Base-by-base conservation (phyloP, 2,113 vertebrate genomes). In the Ptychochromis oligacanthus region DNA sequence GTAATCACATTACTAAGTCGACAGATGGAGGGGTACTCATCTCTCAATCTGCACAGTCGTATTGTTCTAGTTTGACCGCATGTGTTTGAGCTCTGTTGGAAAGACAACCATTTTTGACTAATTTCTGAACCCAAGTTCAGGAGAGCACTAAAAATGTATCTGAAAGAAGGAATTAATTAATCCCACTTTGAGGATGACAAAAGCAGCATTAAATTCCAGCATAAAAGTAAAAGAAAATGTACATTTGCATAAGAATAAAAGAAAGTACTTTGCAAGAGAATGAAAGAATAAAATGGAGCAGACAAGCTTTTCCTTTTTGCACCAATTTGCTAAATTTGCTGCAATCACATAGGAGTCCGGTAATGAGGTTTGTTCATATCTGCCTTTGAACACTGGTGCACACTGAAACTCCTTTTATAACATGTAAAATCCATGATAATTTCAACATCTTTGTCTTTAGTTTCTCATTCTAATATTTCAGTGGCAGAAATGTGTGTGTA, bases 1-100 rank as follows among this genome's bases (percentile, higher is more conserved):
- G 88, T 93, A 93, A 93, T 94, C 90, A 93, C 89, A 92, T 91
- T 89, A 92, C 79, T 40, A 76, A 75, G 67, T 76, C n/a, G 55
- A 87, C 90, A 94, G 92, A 92, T 93, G 93, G 93, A 86, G 81
- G 85, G 87, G 81, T 81, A 74, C 84, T 88, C 90, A 83, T 88
- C 84, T 87, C 76, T 83, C 82, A 78, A 89, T 81, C 87, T 72
- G 86, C 75, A 79, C 46, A 26, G 26, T 70, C 11, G 4, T 81
- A 77, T 89, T 79, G 72, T 75, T 90, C 74, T 38, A 13, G 72
- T 64, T 80, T 78, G 34, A 82, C 81, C 56, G 15, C 75, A 75
- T 64, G 70, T 22, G 10, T 61, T 70, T 76, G 46, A 79, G 77
- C 76, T 86, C 52, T 78, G 58, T 6, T 70, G 36, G 67, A 74